Conservation (phyloP, 2,888 invertebrate species). For the Gisinianus flammeolus region DNA sequence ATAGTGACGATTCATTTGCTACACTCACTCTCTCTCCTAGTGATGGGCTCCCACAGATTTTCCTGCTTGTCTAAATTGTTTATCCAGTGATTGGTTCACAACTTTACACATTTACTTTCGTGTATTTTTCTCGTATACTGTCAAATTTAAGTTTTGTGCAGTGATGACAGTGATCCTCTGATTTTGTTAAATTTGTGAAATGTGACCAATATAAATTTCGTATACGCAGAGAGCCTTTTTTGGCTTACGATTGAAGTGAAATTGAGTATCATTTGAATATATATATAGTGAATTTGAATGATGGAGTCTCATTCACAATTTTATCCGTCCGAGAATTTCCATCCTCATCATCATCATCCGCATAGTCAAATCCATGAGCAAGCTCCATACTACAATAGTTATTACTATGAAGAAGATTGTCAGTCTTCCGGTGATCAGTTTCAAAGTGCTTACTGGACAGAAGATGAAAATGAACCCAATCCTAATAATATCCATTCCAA, state of each 20-base stretch:
- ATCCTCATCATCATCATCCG: not conserved
- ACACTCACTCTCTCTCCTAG: not conserved
- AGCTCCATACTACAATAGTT: slow-evolving; percentile 41
- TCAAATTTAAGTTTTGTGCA: too few species aligned
- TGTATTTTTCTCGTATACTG: too few species aligned
- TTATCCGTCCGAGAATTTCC: slow-evolving; percentile 27
- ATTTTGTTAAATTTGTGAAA: too few species aligned
- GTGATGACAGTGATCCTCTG: too few species aligned
- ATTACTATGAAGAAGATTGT: slow-evolving; percentile 38
- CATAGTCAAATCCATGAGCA: slow-evolving; percentile 35
- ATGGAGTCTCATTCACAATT: slow-evolving; percentile 28
- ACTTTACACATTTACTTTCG: too few species aligned
- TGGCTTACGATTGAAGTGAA: too few species aligned
- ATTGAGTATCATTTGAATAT: too few species aligned
- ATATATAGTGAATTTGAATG: not conserved
- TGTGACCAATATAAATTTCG: not conserved
- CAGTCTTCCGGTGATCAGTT: slow-evolving; percentile 40
- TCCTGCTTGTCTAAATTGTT: not conserved
- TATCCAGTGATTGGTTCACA: too few species aligned
- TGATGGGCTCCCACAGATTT: not conserved
- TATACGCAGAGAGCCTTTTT: too few species aligned
- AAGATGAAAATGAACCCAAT: slow-evolving; percentile 48
- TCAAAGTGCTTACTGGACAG: slow-evolving; percentile 48
- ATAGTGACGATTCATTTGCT: not conserved
- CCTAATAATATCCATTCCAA: not conserved